Evolutionary conservation across 2,113 vertebrate genomes (phyloP).

Genomic region (Neogobius melanostomus): DNA sequence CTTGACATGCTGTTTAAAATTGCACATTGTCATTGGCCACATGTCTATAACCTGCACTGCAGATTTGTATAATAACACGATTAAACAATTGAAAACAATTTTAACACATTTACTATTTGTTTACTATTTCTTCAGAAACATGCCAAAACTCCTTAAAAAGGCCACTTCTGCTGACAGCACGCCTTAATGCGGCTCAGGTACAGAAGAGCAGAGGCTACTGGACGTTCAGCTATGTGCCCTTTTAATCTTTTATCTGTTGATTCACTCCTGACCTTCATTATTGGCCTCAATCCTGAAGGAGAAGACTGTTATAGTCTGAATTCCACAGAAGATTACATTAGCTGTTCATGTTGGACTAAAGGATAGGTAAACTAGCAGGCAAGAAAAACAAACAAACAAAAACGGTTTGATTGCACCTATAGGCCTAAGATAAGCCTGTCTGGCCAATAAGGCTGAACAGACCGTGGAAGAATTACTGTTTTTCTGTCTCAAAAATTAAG

Average conservation of each 20-base stretch:
- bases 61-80: background rate
- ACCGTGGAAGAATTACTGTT: background rate
- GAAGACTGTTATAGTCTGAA: constrained; percentile 31
- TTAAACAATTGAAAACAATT: background rate
- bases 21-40: background rate
- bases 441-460: background rate
- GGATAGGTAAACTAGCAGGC: background rate
- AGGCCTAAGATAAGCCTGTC: too few relatives aligned
- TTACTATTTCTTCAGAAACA: background rate
- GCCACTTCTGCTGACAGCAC: constrained; percentile 3
- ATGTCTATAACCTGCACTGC: background rate
- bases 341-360: constrained; percentile 3
- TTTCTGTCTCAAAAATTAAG: background rate
- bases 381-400: too few relatives aligned
- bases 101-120: background rate
- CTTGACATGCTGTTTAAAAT: background rate
- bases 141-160: background rate
- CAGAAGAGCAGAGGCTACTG: constrained; percentile 20
- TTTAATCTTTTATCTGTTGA: constrained; percentile 64
- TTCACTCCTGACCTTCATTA: constrained; percentile 31
- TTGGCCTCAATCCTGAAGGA: constrained; percentile 64
- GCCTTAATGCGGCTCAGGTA: background rate
- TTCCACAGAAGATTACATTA: constrained; percentile 52
- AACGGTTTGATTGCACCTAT: too few relatives aligned
- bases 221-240: background rate